Evolutionary conservation across 2,113 vertebrate genomes (phyloP), one percentile per base, ranked within the genome.

Genomic region (Vicugna pacos): DNA sequence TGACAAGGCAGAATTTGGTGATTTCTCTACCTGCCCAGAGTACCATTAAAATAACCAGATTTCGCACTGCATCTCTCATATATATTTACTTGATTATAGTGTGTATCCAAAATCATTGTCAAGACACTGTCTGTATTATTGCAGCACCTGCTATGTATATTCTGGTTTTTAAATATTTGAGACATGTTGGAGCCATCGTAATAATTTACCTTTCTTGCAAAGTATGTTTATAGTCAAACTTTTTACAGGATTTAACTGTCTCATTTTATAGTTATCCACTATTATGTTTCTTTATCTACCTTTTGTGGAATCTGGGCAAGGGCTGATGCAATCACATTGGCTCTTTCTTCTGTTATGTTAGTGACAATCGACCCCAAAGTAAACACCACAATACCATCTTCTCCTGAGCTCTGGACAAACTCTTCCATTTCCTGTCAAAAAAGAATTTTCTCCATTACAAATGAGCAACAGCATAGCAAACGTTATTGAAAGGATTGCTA

Each of bases 251-350:
- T 70, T 83, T 52, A 52, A 24, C 7, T 62, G 13, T n/a, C 30
- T 64, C 17, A 32, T 32, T 58, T 46, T 82, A 19, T 67, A 32
- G 4, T 64, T 48, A 7, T 24, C 26, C n/a, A 76, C 16, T 5
- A 2, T 50, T 50, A 28, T 52, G 14, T 0, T 42, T 22, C 32
- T 85, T 52, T 89, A 48, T 70, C 91, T 98, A 99, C 99, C 99
- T 99, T 99, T 84, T 99, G 99, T 88, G 99, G 99, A 97, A 99
- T 94, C 96, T 99, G 99, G 89, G 98, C 99, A 81, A 99, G 98
- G 14, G 98, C 99, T 38, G 98, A 98, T 20, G 99, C 99, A 32
- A 99, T 98, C 62, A 98, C 38, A 13, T 99, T 98, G 26, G 93
- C 99, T 87, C 87, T 99, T 92, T 99, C 99, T 56, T 91, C 96